Base-by-base conservation (phyloP, 2,888 invertebrate genomes). In the Aphidoletes aphidimyza region DNA sequence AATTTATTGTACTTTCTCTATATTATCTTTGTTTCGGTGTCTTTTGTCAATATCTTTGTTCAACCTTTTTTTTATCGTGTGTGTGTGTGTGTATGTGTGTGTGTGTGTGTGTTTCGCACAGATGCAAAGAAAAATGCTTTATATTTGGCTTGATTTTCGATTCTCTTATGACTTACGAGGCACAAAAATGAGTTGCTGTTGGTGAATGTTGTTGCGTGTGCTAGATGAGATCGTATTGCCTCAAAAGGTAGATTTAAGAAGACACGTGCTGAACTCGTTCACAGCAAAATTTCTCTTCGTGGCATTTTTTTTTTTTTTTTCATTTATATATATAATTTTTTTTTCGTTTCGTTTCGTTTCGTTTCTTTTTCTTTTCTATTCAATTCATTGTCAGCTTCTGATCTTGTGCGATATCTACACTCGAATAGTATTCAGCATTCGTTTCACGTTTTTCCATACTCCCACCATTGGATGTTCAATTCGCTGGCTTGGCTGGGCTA, bases 181-280 rank as follows among this genome's bases (percentile, higher is more conserved):
- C n/a, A n/a, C n/a, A n/a, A n/a, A n/a, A n/a, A n/a, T n/a, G n/a
- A n/a, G n/a, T n/a, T n/a, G n/a, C n/a, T 42, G 8, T 42, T 42
- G 54, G 54, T 54, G 54, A 69, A 69, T 30, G 69, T 11, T 30
- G 9, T 47, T 47, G 9, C 6, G 17, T 2, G 19, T 17, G 9
- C 54, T 22, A 22, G 9, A n/a, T n/a, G 54, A 54, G 54, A 54
- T 54, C 54, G 22, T 22, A 54, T 54, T 22, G 9, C 54, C n/a
- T 47, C 54, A 22, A 54, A 19, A 47, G 1, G 22, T 54, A 22
- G 6, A 54, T 54, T n/a, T 3, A 9, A 54, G 54, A 54, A n/a
- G n/a, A 54, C 54, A 22, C 54, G 54, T 54, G 54, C 54, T 54
- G 54, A 54, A 54, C n/a, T 54, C 54, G 54, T 54, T 54, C 54